Evolutionary conservation across 2,113 vertebrate species (phyloP), one percentile per base, ranked within the genome.

Genomic region (Heterotis niloticus): DNA sequence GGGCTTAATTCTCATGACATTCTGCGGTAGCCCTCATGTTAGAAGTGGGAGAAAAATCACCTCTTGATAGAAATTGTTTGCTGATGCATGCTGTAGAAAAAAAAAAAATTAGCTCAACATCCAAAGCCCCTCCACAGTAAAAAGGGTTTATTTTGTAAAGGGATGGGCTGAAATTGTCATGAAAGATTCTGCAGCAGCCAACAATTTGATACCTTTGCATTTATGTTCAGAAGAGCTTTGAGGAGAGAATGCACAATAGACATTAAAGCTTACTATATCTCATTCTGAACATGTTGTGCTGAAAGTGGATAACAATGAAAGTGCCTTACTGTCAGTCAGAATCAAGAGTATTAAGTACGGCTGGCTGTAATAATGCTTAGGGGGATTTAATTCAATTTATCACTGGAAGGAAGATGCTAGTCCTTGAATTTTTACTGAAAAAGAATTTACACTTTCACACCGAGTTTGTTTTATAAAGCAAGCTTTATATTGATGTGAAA

Each of bases 181-280:
- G 11, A 44, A 54, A 24, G 44, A n/a, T 4, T 4, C 52, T 14
- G n/a, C 24, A 67, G 28, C 24, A 67, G 18, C 0, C 82, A 17
- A 18, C 80, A 24, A 7, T 23, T 52, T 81, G 68, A 80, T 71
- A 56, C 75, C 59, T 17, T 23, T n/a, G 64, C 84, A 71, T 26
- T 73, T 0, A 14, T 57, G 67, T 16, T 75, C 74, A 82, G 51
- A 80, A 83, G 13, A 73, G 79, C 81, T 75, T 28, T 77, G 24
- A 71, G 51, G 57, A 56, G 80, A 72, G 75, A 70, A 76, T 29
- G 52, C 0, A 0, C 85, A 87, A 88, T 84, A 80, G 86, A 86
- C 83, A 80, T 90, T 81, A 86, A 82, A 88, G 82, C 59, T 20
- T 34, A 23, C 34, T 57, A 59, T 81, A 84, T 16, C 0, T 4